phyloP scores from a whole-genome alignment of 2,113 vertebrate genomes.

The Varanus komodoensis region DNA sequence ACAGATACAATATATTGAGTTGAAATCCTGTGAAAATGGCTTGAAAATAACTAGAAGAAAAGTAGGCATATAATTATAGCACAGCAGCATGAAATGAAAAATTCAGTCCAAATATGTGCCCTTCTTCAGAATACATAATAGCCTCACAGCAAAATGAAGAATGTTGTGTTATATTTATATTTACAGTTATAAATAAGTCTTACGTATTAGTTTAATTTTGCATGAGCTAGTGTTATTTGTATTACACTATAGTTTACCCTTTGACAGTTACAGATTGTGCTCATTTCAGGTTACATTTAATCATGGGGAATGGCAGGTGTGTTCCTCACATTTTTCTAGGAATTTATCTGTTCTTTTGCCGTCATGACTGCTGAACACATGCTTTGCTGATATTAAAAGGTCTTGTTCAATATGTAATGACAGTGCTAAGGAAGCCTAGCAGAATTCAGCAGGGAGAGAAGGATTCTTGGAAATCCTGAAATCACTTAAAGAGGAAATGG shows the following conservation, averaged over 20 bases:
- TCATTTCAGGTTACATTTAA: not conserved
- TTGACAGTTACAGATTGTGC: slow-evolving; percentile 19
- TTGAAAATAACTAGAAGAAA: not conserved
- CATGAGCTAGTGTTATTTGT: not conserved
- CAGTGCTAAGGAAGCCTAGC: too few species aligned
- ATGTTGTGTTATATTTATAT: not conserved
- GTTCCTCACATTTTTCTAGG: not conserved
- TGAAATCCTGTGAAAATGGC: not conserved
- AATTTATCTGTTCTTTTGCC: not conserved
- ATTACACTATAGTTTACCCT: not conserved
- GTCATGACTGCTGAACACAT: not conserved
- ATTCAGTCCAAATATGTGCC: accelerated
- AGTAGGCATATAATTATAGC: not conserved
- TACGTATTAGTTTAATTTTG: not conserved
- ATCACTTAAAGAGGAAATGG: too few species aligned
- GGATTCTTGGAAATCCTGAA: not conserved
- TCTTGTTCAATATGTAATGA: not conserved
- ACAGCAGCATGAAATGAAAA: not conserved
- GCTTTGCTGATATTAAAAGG: not conserved
- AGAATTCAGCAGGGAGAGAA: not conserved
- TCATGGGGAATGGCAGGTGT: not conserved
- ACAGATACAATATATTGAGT: not conserved
- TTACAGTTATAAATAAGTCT: not conserved
- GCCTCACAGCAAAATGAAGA: not conserved
- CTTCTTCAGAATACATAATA: not conserved